Percentiles rank a stretch among this genome's conserved stretches.
Conservation (phyloP, 2,113 vertebrate species). For the Sterna hirundo region DNA sequence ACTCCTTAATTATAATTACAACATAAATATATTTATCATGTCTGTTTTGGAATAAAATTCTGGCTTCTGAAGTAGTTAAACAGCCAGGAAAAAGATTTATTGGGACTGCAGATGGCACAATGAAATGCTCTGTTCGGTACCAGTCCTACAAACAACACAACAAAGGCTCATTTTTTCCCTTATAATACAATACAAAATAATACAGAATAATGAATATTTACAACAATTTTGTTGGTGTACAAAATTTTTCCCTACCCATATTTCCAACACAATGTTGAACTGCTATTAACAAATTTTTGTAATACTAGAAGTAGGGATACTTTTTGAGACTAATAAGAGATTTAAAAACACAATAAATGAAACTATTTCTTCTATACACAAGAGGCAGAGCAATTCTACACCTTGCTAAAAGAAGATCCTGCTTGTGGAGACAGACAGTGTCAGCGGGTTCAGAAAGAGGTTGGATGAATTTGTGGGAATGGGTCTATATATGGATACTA, state of each 20-base stretch:
- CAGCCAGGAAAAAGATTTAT: background rate
- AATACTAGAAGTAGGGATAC: background rate
- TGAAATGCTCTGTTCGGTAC: background rate
- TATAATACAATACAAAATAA: background rate
- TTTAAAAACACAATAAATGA: background rate
- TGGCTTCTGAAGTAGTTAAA: background rate
- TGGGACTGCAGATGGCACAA: background rate
- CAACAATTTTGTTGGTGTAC: background rate
- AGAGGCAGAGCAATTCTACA: background rate
- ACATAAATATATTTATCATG: background rate
- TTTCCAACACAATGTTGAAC: background rate
- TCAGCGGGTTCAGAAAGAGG: background rate
- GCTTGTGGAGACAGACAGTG: background rate
- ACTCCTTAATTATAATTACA: background rate
- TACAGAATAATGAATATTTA: background rate
- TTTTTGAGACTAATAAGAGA: background rate
- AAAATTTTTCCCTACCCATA: background rate
- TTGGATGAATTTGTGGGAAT: fast-evolving
- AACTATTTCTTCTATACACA: background rate
- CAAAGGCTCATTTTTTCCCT: background rate
- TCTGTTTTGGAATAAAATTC: background rate
- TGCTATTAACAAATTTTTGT: background rate
- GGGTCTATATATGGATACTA: background rate
- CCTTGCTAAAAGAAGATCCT: background rate
- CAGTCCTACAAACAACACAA: background rate